Evolutionary conservation across 2,797 vertebrate species (phyloP).

Genomic region (Rhynchonycteris naso): DNA sequence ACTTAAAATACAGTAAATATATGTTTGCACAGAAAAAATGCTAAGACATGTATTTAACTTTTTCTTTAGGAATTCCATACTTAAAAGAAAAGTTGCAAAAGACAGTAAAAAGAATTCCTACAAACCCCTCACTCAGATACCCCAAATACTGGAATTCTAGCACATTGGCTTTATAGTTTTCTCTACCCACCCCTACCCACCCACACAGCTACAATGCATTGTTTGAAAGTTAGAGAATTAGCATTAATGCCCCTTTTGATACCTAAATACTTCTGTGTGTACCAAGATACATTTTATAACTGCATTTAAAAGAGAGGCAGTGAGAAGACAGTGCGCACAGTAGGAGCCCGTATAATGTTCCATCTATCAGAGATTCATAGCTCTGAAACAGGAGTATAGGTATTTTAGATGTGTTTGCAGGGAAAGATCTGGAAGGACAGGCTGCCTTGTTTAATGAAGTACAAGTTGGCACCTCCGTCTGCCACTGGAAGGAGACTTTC

Average conservation of each 20-base stretch:
- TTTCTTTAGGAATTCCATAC: slow-evolving; percentile 17
- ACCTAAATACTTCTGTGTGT: background rate
- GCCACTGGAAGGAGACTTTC: background rate
- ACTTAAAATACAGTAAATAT: background rate
- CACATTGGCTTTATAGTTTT: background rate
- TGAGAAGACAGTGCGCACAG: background rate
- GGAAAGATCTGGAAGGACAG: background rate
- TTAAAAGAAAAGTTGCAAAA: background rate
- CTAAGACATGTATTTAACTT: background rate
- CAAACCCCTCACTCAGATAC: background rate
- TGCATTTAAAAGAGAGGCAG: background rate
- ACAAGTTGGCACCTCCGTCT: slow-evolving; percentile 11
- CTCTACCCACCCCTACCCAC: too few relatives aligned
- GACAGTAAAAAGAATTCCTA: background rate
- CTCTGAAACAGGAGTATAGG: background rate
- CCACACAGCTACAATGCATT: background rate
- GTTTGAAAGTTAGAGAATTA: background rate
- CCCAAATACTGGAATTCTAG: background rate
- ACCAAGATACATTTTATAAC: background rate
- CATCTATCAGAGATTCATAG: background rate
- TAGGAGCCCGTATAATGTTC: background rate
- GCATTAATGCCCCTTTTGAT: background rate
- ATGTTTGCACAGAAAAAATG: background rate
- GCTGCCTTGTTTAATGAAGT: background rate
- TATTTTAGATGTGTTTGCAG: background rate